These are phyloP conservation scores for Circaetus cinerascens DNA, from an alignment of 2,113 vertebrate genomes.

Conservation along the genomic window DNA sequence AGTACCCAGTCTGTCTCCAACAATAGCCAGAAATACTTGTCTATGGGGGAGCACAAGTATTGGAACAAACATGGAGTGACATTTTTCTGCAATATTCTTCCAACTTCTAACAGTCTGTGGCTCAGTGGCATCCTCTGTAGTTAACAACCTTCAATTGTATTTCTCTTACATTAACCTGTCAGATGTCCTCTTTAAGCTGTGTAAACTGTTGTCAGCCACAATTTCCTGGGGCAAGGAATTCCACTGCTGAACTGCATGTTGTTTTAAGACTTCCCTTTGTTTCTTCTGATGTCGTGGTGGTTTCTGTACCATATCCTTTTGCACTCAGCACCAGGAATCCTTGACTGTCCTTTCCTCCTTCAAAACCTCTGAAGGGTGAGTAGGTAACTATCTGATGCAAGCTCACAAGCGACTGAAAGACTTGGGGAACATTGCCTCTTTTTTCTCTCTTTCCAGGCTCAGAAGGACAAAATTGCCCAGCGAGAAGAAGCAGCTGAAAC, in stretches of 20 bases:
- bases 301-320: neutral
- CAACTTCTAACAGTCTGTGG: neutral
- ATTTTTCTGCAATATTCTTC: neutral
- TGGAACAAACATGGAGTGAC: neutral
- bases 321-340: neutral
- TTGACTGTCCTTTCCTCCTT: neutral
- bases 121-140: neutral
- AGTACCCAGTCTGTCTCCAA: neutral
- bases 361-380: neutral
- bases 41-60: neutral
- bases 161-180: neutral
- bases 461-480: neutral
- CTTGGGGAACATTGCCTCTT: neutral
- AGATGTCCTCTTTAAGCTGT: neutral
- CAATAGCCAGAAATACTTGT: neutral
- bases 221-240: neutral
- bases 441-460: neutral
- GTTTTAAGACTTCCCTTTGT: neutral
- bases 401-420: neutral
- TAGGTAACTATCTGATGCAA: neutral
- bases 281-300: neutral
- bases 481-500: neutral
- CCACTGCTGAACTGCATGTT: neutral
- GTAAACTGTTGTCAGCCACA: neutral
- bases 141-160: neutral